Evolutionary conservation across 2,797 vertebrate genomes (phyloP).

Genomic region (Tympanoctomys barrerae): DNA sequence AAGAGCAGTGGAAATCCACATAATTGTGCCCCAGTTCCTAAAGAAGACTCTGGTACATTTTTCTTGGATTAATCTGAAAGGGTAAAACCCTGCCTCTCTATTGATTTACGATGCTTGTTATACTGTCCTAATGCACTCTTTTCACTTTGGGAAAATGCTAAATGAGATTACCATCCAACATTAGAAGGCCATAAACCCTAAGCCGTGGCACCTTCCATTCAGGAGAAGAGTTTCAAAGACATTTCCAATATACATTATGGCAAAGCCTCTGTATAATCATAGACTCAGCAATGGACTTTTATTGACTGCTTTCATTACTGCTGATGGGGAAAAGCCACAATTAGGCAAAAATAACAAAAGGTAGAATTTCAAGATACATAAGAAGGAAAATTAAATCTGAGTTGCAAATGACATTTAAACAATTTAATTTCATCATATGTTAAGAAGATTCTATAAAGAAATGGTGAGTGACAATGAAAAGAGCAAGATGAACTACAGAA

Average conservation of each 20-base stretch:
- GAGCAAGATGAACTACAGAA: constrained; percentile 32
- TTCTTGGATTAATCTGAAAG: constrained; percentile 76
- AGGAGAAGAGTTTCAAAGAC: constrained; percentile 80
- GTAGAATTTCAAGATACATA: constrained; percentile 67
- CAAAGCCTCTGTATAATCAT: constrained; percentile 40
- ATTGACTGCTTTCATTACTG: constrained; percentile 62
- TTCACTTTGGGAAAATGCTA: constrained; percentile 87
- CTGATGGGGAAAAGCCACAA: constrained; percentile 61
- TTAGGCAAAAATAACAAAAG: constrained; percentile 60
- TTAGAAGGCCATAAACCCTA: constrained; percentile 85
- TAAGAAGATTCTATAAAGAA: constrained; percentile 13
- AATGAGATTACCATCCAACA: constrained; percentile 86
- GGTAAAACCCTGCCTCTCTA: constrained; percentile 71
- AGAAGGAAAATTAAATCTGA: constrained; percentile 65
- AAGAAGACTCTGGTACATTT: constrained; percentile 70
- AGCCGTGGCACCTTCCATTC: constrained; percentile 76
- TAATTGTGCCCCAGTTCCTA: constrained; percentile 68
- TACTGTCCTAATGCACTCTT: constrained; percentile 83
- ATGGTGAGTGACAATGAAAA: neutral
- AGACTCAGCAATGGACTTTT: constrained; percentile 77
- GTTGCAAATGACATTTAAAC: constrained; percentile 39
- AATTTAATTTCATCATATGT: constrained; percentile 5
- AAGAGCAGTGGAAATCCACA: constrained; percentile 25
- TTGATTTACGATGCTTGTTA: constrained; percentile 84
- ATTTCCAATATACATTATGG: constrained; percentile 71